Percentiles rank a stretch among this genome's conserved stretches.
Conservation (phyloP, 2,888 invertebrate genomes). For the Cephus sareptanus region DNA sequence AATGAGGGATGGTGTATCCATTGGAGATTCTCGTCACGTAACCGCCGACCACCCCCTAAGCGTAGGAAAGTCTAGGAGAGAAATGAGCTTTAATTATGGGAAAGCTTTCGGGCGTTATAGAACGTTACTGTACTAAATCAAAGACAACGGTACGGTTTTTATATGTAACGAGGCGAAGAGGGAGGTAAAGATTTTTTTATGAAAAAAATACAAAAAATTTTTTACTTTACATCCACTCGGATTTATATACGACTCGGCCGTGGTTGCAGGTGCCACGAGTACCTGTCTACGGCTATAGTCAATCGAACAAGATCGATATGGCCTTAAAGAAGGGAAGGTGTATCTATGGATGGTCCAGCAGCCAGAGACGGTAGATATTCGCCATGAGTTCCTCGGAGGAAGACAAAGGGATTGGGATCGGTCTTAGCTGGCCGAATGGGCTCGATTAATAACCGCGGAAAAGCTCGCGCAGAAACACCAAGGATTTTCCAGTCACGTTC, state of each 20-base stretch:
- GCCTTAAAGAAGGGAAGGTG: neutral
- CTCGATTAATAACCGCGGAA: constrained; percentile 64
- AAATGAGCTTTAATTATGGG: constrained; percentile 58
- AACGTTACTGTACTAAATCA: constrained; percentile 8
- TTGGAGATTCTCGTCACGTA: constrained; percentile 58
- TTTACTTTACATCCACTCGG: neutral
- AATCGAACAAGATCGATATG: neutral
- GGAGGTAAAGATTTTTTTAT: neutral
- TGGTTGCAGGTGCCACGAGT: neutral
- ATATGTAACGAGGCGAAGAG: neutral
- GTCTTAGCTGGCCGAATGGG: constrained; percentile 49
- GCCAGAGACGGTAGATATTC: neutral
- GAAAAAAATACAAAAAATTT: neutral
- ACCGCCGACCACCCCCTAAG: constrained; percentile 29
- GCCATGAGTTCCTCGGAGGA: neutral
- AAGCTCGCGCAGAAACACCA: constrained; percentile 53
- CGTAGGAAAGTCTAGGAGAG: constrained; percentile 41
- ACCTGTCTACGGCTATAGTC: neutral
- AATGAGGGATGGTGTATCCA: constrained; percentile 53
- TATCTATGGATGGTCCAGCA: neutral
- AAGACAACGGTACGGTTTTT: neutral
- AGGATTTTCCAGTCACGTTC: constrained; percentile 65
- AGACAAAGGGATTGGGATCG: constrained; percentile 37
- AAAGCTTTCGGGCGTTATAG: constrained; percentile 21
- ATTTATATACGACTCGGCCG: neutral